Percentiles rank a stretch among this genome's conserved stretches.
These are phyloP conservation scores for Lampropteryx suffumata DNA, from an alignment of 2,888 invertebrate genomes.

Conservation along the genomic window DNA sequence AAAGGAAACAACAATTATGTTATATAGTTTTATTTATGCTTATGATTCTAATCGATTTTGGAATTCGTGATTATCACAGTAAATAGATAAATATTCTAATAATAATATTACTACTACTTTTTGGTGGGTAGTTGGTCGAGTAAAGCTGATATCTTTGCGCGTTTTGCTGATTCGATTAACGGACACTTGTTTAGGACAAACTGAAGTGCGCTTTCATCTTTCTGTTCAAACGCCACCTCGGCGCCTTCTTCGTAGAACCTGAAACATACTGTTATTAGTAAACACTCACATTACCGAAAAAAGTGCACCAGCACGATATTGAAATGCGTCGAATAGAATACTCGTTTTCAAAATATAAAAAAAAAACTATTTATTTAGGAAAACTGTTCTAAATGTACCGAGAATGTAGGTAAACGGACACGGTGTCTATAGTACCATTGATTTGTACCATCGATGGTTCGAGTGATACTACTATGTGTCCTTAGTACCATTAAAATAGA, in stretches of 20 bases:
- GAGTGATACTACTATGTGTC: too few relatives aligned
- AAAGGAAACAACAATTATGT: conserved; percentile 12
- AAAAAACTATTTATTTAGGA: too few relatives aligned
- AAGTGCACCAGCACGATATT: too few relatives aligned
- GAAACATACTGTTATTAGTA: conserved; percentile 32
- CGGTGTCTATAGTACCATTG: too few relatives aligned
- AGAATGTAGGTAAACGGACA: too few relatives aligned
- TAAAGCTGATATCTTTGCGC: conserved; percentile 57
- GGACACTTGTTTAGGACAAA: conserved; percentile 87
- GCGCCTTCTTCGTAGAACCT: conserved; percentile 92
- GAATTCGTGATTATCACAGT: conserved; percentile 26
- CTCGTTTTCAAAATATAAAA: too few relatives aligned
- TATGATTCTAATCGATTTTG: conserved; percentile 12
- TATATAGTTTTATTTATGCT: conserved; percentile 20
- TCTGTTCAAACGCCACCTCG: conserved; percentile 89
- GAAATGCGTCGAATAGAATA: too few relatives aligned
- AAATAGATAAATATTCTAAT: conserved; percentile 7
- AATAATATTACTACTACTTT: conserved; percentile 40
- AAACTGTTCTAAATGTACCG: too few relatives aligned
- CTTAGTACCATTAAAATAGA: too few relatives aligned
- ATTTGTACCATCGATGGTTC: too few relatives aligned
- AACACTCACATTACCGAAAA: background rate
- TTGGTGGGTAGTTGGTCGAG: conserved; percentile 58
- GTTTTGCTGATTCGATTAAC: conserved; percentile 50
- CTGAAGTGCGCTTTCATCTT: conserved; percentile 86